Conservation (phyloP, 2,888 invertebrate genomes). For the Drosophila gaucha region DNA sequence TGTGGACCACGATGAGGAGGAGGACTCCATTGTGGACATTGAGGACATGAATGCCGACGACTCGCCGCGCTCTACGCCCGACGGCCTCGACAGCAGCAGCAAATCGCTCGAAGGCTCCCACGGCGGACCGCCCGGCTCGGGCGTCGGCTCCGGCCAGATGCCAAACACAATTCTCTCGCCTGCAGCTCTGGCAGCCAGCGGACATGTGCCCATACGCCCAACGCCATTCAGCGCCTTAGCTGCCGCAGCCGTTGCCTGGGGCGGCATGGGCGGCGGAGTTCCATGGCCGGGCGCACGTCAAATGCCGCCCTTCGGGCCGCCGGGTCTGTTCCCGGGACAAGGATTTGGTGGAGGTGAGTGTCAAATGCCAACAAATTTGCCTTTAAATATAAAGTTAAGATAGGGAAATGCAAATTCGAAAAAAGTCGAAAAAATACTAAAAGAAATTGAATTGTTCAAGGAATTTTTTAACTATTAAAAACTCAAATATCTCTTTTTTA, state of each 20-base stretch:
- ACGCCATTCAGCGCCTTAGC: slow-evolving; percentile 91
- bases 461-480: no score
- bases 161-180: slow-evolving; percentile 80
- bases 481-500: background rate
- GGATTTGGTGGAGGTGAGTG: slow-evolving; percentile 86
- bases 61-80: slow-evolving; percentile 84
- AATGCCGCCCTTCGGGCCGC: slow-evolving; percentile 87
- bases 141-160: slow-evolving; percentile 61
- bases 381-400: background rate
- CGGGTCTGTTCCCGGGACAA: slow-evolving; percentile 89
- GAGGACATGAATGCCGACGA: slow-evolving; percentile 89
- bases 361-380: slow-evolving; percentile 5
- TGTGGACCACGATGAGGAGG: slow-evolving; percentile 81
- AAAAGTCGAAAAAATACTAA: no score
- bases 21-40: slow-evolving; percentile 91
- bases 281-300: slow-evolving; percentile 87
- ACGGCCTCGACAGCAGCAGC: slow-evolving; percentile 83
- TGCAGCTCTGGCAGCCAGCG: slow-evolving; percentile 83
- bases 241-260: slow-evolving; percentile 89
- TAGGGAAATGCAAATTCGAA: background rate
- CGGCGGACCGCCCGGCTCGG: slow-evolving; percentile 48
- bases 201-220: slow-evolving; percentile 89
- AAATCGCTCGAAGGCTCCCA: slow-evolving; percentile 80
- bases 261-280: slow-evolving; percentile 86
- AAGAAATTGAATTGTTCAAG: background rate